Conservation (phyloP, 2,888 invertebrate species). For the Leistus spinibarbis region DNA sequence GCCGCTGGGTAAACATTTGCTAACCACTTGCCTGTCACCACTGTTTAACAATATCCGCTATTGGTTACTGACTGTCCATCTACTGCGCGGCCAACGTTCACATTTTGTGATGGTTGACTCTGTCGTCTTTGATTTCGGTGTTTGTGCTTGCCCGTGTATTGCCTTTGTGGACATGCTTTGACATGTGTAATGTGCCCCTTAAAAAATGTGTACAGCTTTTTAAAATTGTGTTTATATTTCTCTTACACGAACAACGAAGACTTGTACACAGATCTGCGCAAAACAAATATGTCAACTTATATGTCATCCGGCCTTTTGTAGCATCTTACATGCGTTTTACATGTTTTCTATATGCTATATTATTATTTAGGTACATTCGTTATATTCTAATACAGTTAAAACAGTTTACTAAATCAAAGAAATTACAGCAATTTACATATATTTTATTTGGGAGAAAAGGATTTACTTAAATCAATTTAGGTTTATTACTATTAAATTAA, state of each 20-base stretch:
- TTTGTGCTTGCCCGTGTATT: not conserved
- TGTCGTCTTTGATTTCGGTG: slow-evolving; percentile 16
- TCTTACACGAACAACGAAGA: too few relatives aligned
- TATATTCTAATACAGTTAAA: too few relatives aligned
- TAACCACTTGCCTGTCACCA: slow-evolving; percentile 49
- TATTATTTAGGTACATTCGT: too few relatives aligned
- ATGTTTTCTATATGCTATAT: too few relatives aligned
- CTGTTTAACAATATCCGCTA: slow-evolving; percentile 30
- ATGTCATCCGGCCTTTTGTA: not conserved
- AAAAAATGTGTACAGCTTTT: slow-evolving; percentile 7
- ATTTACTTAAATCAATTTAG: too few relatives aligned
- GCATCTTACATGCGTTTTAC: not conserved
- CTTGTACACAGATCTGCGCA: not conserved
- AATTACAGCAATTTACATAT: too few relatives aligned
- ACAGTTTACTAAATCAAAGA: too few relatives aligned
- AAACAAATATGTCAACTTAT: not conserved
- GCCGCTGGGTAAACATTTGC: slow-evolving; percentile 54
- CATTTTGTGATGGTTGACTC: not conserved
- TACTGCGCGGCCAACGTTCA: not conserved
- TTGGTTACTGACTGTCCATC: not conserved
- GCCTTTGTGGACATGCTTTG: not conserved
- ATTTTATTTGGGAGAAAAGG: too few relatives aligned
- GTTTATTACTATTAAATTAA: too few relatives aligned
- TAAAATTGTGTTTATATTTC: not conserved
- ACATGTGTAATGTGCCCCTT: slow-evolving; percentile 30